Base-by-base conservation (phyloP, 2,888 invertebrate genomes). In the Euphydryas editha region DNA sequence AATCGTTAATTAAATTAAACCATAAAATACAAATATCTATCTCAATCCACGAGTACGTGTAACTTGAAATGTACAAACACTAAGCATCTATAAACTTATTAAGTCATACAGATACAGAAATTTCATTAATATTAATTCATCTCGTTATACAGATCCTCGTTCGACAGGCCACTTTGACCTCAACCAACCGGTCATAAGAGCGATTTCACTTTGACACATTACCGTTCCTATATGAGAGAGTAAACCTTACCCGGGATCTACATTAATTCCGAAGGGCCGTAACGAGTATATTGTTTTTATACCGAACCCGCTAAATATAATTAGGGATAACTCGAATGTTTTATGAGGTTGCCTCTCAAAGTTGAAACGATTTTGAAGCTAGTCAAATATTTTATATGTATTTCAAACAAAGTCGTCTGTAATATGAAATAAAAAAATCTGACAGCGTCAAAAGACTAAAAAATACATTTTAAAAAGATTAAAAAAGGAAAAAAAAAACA, bases 191-290 rank as follows among this genome's bases (percentile, higher is more conserved):
- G 0, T 0, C 10, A 21, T 46, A 55, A 20, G 36, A 21, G 36
- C 30, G 10, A 21, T 37, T 36, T 62, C 20, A 13, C 11, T 42
- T 20, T 46, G 20, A 24, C 39, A 18, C 15, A 17, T 8, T 20
- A 1, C 17, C 13, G 20, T 13, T 3, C 21, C 18, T 18, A 47
- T 47, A 21, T 5, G 0, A 47, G 13, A 47, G 37, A 20, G 57
- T 62, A 57, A 49, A 49, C 55, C 46, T 47, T 49, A 56, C 57
- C 57, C n/a, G 37, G 37, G 47, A 57, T 62, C 39, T 57, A 47
- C 62, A 57, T 62, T 62, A 57, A 57, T 57, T 57, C 57, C 44
- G 47, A 57, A 62, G 62, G 62, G 57, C 55, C 62, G 46, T 30
- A 37, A 62, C 55, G 51, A 30, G 61, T 55, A 39, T 62, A 62